Base-by-base conservation (phyloP, 2,888 invertebrate genomes). In the Parelbella ahira region DNA sequence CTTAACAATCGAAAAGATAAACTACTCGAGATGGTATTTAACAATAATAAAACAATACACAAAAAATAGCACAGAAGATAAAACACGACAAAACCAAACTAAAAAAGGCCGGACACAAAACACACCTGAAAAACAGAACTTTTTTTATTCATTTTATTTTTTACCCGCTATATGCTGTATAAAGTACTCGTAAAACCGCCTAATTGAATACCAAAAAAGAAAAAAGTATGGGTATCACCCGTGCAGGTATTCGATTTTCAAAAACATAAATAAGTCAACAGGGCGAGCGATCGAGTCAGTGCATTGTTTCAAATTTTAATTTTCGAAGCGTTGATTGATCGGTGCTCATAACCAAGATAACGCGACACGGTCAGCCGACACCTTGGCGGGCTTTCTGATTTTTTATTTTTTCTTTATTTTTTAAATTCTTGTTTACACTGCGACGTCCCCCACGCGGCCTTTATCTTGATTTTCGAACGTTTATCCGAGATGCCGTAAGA, bases 281-380 rank as follows among this genome's bases (percentile, higher is more conserved):
- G 51, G 51, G 49, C 47, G 32, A 47, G 29, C 49, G 47, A 41
- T 48, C 52, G 51, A 54, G 61, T 63, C 61, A 66, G 61, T 52
- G 63, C 59, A 71, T 75, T 74, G 76, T 77, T 71, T 61, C 59
- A 68, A 66, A 64, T 66, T 73, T 67, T 68, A 73, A 76, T 71
- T 74, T 76, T 55, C 55, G 64, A 62, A 53, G 52, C 56, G 59
- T 73, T 82, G 83, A 83, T 83, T 75, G 83, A 83, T 83, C 75
- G 68, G 56, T 64, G 61, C 65, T 63, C 72, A 64, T 53, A 52
- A 49, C 47, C 21, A 56, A 77, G 83, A 84, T 84, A 84, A 82
- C 59, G 59, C 63, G 54, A 81, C 82, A 79, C 58, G 71, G 50
- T 54, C 64, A 48, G 53, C 57, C 68, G 72, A 78, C 81, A 79